Evolutionary conservation across 2,797 vertebrate genomes (phyloP).

Genomic region (Chloroceryle inda): DNA sequence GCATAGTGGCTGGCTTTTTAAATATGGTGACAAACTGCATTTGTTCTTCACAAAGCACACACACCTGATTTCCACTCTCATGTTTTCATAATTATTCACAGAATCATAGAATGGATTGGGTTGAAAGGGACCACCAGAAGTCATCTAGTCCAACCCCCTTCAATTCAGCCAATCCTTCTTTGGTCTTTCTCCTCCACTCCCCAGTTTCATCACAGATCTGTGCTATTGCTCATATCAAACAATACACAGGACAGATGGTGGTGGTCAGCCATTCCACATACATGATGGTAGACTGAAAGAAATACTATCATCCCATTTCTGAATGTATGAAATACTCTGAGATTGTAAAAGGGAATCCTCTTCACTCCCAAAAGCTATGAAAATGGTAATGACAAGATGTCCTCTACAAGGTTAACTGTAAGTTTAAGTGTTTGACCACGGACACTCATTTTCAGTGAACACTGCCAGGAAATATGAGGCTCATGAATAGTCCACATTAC

Average conservation of each 20-base stretch:
- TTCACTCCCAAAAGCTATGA: rapidly evolving
- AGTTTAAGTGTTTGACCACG: neutral
- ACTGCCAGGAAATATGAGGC: neutral
- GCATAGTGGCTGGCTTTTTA: neutral
- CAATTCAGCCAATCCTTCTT: neutral
- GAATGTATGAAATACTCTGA: neutral
- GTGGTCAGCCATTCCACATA: rapidly evolving
- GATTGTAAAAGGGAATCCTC: neutral
- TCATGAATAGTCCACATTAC: neutral
- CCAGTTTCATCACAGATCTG: neutral
- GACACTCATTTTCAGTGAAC: neutral
- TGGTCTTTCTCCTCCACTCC: neutral
- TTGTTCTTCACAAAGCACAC: neutral
- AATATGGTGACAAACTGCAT: neutral
- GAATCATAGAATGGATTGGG: rapidly evolving
- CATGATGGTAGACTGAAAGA: neutral
- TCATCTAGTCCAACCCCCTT: rapidly evolving
- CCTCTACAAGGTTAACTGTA: neutral
- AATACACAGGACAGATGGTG: neutral
- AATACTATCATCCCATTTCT: neutral
- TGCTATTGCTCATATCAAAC: neutral
- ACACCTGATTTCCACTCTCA: neutral
- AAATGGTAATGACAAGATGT: neutral
- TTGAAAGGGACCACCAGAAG: neutral
- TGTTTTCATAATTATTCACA: neutral